These are phyloP conservation scores for Megalops atlanticus DNA, from an alignment of 2,113 vertebrate species.

Conservation along the genomic window DNA sequence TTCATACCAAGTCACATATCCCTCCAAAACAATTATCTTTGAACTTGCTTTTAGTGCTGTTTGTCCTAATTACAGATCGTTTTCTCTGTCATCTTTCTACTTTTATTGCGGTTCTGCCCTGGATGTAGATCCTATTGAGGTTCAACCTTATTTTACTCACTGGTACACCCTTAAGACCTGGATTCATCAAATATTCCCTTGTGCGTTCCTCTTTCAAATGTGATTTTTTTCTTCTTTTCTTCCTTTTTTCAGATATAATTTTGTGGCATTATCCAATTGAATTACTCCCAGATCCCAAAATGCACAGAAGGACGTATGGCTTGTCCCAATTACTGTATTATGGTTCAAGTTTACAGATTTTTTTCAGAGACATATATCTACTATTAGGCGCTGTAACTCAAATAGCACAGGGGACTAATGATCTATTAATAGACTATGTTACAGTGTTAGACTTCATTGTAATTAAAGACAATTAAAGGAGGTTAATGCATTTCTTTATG, in stretches of 20 bases:
- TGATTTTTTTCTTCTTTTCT: constrained; percentile 36
- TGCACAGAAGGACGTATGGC: constrained; percentile 60
- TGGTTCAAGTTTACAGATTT: constrained; percentile 46
- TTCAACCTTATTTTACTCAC: constrained; percentile 60
- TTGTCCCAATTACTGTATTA: constrained; percentile 65
- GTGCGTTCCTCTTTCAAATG: constrained; percentile 43
- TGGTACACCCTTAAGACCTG: constrained; percentile 60
- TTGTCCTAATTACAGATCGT: constrained; percentile 66
- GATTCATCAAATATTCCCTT: constrained; percentile 58
- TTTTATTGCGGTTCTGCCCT: constrained; percentile 59
- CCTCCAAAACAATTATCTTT: constrained; percentile 60
- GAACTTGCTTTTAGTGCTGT: constrained; percentile 58
- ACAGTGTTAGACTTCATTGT: constrained; percentile 60
- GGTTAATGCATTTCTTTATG: constrained; percentile 59
- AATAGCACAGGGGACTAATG: constrained; percentile 49
- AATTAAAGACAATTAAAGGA: constrained; percentile 66
- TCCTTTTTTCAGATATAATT: constrained; percentile 49
- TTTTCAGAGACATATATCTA: constrained; percentile 40
- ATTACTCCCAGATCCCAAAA: constrained; percentile 68
- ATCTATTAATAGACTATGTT: constrained; percentile 60
- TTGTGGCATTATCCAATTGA: constrained; percentile 68
- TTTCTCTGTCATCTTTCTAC: constrained; percentile 54
- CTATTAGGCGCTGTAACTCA: constrained; percentile 47
- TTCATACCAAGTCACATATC: constrained; percentile 63
- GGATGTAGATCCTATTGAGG: constrained; percentile 63